phyloP scores from a whole-genome alignment of 2,888 invertebrate species.

The Bhutanitis thaidina region DNA sequence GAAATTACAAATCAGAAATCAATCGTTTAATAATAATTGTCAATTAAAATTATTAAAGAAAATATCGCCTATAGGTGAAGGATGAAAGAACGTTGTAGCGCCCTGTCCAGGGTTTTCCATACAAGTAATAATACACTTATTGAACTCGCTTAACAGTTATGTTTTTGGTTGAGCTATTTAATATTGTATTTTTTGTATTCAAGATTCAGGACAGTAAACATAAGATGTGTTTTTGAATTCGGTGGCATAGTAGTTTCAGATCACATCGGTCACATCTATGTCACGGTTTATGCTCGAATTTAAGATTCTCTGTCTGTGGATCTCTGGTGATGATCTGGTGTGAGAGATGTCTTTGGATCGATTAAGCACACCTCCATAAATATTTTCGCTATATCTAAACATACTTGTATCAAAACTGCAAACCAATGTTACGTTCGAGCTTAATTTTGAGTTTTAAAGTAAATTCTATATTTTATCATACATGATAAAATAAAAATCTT shows the following conservation, averaged over 20 bases:
- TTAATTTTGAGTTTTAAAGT: too few relatives aligned
- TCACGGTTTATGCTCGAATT: constrained; percentile 27
- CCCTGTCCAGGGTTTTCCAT: constrained; percentile 40
- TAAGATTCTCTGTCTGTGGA: too few relatives aligned
- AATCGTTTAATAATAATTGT: too few relatives aligned
- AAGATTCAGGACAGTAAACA: constrained; percentile 37
- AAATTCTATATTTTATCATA: too few relatives aligned
- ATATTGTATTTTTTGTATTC: constrained; percentile 54
- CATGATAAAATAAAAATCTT: too few relatives aligned
- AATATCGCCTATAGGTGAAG: too few relatives aligned
- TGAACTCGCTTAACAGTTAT: constrained; percentile 63
- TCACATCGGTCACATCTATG: constrained; percentile 33
- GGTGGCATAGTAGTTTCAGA: constrained; percentile 24
- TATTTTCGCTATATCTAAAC: constrained; percentile 1
- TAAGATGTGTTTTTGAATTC: constrained; percentile 38
- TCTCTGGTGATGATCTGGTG: too few relatives aligned
- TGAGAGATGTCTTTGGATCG: constrained; percentile 27
- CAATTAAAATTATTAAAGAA: too few relatives aligned
- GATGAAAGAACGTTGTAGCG: constrained; percentile 32
- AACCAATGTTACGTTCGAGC: too few relatives aligned
- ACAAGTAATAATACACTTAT: constrained; percentile 43
- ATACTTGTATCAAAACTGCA: neutral
- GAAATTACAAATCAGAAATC: too few relatives aligned
- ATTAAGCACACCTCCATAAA: constrained; percentile 22
- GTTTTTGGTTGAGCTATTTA: constrained; percentile 43